Percentiles rank a stretch among this genome's conserved stretches.
Conservation (phyloP, 2,888 invertebrate genomes). For the Norana najaformis region DNA sequence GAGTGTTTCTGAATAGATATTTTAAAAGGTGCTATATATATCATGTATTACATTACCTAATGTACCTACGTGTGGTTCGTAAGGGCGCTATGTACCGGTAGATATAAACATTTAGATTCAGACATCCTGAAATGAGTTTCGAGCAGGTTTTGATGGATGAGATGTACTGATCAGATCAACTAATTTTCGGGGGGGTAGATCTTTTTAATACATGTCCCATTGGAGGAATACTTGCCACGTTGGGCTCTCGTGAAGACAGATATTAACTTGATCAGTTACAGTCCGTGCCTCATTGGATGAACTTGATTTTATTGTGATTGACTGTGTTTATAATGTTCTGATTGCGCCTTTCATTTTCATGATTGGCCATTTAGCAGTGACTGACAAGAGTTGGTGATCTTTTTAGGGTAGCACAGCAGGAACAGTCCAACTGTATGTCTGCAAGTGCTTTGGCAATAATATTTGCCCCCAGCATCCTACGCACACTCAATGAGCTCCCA, state of each 20-base stretch:
- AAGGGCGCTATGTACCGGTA: too few relatives aligned
- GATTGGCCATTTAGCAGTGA: not conserved
- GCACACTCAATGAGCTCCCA: conserved; percentile 82
- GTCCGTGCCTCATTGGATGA: not conserved
- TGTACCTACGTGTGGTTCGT: too few relatives aligned
- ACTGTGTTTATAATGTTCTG: not conserved
- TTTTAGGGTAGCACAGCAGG: conserved; percentile 78
- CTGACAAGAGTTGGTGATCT: not conserved
- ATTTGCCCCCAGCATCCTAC: conserved; percentile 89
- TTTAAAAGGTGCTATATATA: too few relatives aligned
- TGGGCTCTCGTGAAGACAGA: not conserved
- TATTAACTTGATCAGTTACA: not conserved
- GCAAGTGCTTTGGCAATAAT: conserved; percentile 88
- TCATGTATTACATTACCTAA: too few relatives aligned
- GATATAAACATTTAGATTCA: too few relatives aligned
- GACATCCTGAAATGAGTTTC: too few relatives aligned
- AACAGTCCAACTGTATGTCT: conserved; percentile 87
- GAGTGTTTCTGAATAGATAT: too few relatives aligned
- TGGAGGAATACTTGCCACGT: not conserved
- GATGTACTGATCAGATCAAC: too few relatives aligned
- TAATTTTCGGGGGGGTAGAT: too few relatives aligned
- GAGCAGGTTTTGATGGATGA: too few relatives aligned
- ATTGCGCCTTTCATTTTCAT: not conserved
- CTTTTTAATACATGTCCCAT: too few relatives aligned
- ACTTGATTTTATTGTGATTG: not conserved